Evolutionary conservation across 2,113 vertebrate species (phyloP).

Genomic region (Regulus satrapa): DNA sequence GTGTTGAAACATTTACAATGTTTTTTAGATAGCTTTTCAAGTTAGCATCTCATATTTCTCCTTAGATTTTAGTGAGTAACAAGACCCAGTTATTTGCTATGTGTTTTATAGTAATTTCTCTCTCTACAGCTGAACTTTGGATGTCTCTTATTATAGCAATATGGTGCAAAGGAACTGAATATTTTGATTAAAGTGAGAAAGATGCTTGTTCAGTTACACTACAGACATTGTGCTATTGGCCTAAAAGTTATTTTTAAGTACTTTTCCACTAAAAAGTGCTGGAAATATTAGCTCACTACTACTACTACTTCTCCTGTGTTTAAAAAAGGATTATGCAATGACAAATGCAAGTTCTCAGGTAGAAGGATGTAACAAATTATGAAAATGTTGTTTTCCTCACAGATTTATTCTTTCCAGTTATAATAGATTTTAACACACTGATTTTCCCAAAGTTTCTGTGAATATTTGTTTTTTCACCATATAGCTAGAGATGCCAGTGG

Average conservation of each 20-base stretch:
- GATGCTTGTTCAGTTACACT: conserved; percentile 23
- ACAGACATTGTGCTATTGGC: conserved; percentile 18
- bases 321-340: background rate
- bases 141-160: conserved; percentile 24
- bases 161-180: conserved; percentile 28
- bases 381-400: background rate
- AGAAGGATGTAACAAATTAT: background rate
- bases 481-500: background rate
- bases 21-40: conserved; percentile 15
- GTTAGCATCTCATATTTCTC: background rate
- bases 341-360: background rate
- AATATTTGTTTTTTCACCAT: background rate
- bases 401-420: background rate
- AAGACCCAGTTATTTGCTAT: conserved; percentile 4
- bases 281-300: conserved; percentile 37
- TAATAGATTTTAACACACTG: background rate
- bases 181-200: conserved; percentile 48
- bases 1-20: background rate
- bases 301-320: background rate
- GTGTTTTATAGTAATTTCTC: conserved; percentile 44
- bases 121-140: conserved; percentile 30
- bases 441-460: background rate
- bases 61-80: background rate
- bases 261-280: background rate
- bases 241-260: background rate